A percentile compares a stretch with the other conserved stretches of the same genome.
Conservation (phyloP, 2,113 vertebrate genomes). For the Pavo muticus region DNA sequence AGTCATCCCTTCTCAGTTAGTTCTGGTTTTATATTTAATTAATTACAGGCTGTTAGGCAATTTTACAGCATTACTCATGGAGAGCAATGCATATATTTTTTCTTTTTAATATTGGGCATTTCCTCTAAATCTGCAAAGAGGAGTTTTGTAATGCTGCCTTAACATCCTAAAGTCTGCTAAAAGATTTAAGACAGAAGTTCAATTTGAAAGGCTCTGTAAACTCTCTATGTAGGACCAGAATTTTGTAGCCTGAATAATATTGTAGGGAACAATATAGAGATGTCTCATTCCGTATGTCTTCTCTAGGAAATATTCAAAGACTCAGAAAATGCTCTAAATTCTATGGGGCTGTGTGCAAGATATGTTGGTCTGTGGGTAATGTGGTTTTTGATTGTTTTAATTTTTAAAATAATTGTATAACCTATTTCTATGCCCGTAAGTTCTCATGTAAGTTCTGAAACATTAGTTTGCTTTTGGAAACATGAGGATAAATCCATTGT, state of each 20-base stretch:
- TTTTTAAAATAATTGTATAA: background rate
- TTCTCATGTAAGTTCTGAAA: background rate
- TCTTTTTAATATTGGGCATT: background rate
- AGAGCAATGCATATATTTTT: background rate
- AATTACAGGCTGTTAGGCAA: background rate
- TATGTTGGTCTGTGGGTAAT: background rate
- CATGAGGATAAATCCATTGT: background rate
- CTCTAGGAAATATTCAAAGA: background rate
- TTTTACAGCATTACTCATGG: background rate
- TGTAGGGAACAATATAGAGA: background rate
- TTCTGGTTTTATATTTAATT: background rate
- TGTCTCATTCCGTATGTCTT: background rate
- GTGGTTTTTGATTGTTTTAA: background rate
- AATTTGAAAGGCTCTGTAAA: background rate
- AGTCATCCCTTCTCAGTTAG: background rate
- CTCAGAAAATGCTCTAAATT: background rate
- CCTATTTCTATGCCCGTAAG: background rate
- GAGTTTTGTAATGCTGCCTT: background rate
- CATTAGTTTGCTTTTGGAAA: background rate
- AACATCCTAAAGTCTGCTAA: background rate
- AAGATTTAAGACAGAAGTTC: background rate
- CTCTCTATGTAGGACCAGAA: background rate
- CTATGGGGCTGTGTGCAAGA: background rate
- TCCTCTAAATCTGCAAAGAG: background rate
- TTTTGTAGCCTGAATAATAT: background rate